Evolutionary conservation across 2,113 vertebrate species (phyloP).

Genomic region (Tor tambroides): DNA sequence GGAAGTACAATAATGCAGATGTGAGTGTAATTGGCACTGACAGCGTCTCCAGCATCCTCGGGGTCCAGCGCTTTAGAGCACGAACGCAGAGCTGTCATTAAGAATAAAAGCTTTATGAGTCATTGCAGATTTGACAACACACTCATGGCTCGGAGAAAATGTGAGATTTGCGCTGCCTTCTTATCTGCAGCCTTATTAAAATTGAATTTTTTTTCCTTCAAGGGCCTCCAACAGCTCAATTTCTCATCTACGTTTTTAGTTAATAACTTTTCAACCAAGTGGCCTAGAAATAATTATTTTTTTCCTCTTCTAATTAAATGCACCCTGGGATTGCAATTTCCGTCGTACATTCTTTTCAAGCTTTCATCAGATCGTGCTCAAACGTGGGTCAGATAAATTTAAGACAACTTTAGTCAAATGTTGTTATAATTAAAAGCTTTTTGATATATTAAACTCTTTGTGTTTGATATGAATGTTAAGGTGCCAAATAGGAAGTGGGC

Average conservation of each 20-base stretch:
- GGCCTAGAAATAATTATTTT: not conserved
- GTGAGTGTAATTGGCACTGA: slow-evolving; percentile 19
- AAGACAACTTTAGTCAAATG: not conserved
- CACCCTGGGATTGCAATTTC: not conserved
- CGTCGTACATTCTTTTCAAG: not conserved
- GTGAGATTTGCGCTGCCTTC: not conserved
- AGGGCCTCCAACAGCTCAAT: not conserved
- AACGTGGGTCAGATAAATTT: not conserved
- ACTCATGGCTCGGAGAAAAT: not conserved
- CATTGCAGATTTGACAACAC: not conserved
- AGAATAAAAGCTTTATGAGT: not conserved
- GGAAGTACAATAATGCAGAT: not conserved
- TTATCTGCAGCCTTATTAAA: not conserved
- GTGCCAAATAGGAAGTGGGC: not conserved
- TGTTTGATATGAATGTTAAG: not conserved
- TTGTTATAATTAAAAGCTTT: not conserved
- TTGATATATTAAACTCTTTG: not conserved
- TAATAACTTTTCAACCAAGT: not conserved
- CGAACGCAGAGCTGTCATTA: not conserved
- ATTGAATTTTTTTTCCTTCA: not conserved
- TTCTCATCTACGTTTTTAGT: not conserved
- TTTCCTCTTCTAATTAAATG: not conserved
- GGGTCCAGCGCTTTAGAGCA: not conserved
- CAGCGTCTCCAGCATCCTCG: not conserved
- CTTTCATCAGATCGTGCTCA: not conserved